phyloP scores from a whole-genome alignment of 2,797 vertebrate genomes.

The Chrysocyon brachyurus region DNA sequence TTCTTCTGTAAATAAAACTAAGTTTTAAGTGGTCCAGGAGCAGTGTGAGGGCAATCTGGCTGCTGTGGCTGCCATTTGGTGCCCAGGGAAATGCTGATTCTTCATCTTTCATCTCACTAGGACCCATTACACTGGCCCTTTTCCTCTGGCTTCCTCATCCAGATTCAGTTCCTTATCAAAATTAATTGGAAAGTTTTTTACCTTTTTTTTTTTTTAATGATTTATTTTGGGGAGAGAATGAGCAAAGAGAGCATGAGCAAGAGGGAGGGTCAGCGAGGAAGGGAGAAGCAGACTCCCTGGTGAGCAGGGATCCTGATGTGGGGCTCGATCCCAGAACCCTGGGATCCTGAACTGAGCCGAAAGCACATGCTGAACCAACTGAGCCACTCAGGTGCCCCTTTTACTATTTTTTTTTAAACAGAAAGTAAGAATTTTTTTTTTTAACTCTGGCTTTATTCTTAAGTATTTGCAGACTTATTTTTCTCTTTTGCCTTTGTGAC shows the following conservation, averaged over 20 bases:
- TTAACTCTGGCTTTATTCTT: not conserved
- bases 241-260: not conserved
- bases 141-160: too few relatives aligned
- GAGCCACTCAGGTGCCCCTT: not conserved
- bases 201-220: not conserved
- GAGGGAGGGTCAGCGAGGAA: not conserved
- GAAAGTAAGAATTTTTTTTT: not conserved
- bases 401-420: not conserved
- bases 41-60: not conserved
- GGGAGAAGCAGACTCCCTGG: not conserved
- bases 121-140: accelerated
- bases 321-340: not conserved
- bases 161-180: not conserved
- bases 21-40: not conserved
- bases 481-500: not conserved
- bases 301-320: not conserved
- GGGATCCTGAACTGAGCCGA: not conserved
- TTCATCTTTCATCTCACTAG: not conserved
- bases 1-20: not conserved
- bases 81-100: too few relatives aligned
- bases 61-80: not conserved
- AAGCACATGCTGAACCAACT: not conserved
- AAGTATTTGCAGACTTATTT: not conserved
- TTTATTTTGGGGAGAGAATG: not conserved
- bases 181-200: not conserved